These are phyloP conservation scores for Onychostruthus taczanowskii DNA, from an alignment of 2,113 vertebrate genomes.

Conservation along the genomic window DNA sequence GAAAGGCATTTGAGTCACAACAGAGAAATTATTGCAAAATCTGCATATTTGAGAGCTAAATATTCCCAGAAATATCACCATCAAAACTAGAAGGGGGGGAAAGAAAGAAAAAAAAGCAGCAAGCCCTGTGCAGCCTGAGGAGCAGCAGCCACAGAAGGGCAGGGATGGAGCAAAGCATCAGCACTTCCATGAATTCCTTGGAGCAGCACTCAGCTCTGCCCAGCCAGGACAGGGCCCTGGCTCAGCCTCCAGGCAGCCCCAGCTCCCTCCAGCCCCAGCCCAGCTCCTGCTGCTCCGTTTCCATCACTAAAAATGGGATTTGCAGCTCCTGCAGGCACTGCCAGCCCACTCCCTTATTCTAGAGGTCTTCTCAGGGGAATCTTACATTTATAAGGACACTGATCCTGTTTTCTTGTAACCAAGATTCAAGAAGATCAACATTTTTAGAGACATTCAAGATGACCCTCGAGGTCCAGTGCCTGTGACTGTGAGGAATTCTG, in stretches of 20 bases:
- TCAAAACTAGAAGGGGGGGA: not conserved
- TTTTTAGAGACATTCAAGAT: not conserved
- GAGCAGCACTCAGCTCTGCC: not conserved
- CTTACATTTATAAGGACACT: not conserved
- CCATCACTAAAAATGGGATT: not conserved
- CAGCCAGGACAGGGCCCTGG: not conserved
- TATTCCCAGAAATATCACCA: slow-evolving; percentile 31
- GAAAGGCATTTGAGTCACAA: not conserved
- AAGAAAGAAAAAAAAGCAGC: not conserved
- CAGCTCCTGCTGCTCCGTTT: not conserved
- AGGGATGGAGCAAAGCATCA: not conserved
- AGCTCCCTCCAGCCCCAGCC: not conserved
- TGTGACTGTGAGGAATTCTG: not conserved
- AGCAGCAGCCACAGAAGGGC: not conserved
- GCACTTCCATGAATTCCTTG: not conserved
- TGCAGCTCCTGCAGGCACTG: not conserved
- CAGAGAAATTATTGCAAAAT: slow-evolving; percentile 49
- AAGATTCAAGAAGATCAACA: not conserved
- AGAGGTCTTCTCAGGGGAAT: not conserved
- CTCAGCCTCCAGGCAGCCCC: not conserved
- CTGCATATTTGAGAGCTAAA: slow-evolving; percentile 10
- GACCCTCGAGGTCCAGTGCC: not conserved
- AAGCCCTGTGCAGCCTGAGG: not conserved
- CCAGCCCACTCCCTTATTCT: not conserved
- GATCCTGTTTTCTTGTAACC: not conserved